Evolutionary conservation across 2,113 vertebrate species (phyloP).

Genomic region (Athene cunicularia): DNA sequence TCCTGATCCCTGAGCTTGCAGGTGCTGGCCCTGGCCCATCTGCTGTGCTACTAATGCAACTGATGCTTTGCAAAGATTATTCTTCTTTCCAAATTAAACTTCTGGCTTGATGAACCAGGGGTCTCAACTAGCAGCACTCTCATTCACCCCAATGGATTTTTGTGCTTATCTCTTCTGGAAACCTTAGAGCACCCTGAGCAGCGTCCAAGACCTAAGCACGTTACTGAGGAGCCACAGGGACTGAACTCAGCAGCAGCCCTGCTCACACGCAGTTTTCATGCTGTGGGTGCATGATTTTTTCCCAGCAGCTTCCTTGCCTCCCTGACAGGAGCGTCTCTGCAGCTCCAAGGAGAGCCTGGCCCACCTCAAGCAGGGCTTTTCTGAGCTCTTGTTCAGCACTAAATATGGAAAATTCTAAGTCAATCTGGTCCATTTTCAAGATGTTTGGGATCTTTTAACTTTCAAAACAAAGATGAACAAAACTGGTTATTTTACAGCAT

Average conservation of each 20-base stretch:
- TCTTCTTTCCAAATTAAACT: background rate
- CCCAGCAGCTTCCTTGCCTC: background rate
- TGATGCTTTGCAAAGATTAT: background rate
- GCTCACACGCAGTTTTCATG: fast-evolving
- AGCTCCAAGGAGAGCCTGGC: background rate
- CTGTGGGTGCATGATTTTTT: background rate
- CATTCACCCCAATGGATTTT: background rate
- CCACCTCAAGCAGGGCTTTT: background rate
- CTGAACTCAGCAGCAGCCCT: background rate
- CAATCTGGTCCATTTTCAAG: fast-evolving
- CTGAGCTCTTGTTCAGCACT: background rate
- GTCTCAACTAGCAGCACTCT: background rate
- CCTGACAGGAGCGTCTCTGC: background rate
- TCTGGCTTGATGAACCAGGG: background rate
- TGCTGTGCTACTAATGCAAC: background rate
- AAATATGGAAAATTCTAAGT: slow-evolving; percentile 8
- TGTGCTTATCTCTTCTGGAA: background rate
- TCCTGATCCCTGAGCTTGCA: background rate
- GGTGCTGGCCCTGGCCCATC: background rate
- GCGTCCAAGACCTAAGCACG: fast-evolving
- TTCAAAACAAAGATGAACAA: background rate
- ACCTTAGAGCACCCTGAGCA: background rate
- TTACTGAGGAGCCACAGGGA: background rate
- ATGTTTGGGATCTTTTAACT: background rate
- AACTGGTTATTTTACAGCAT: background rate